Evolutionary conservation across 2,888 invertebrate genomes (phyloP).

Genomic region (Noctua fimbriata): DNA sequence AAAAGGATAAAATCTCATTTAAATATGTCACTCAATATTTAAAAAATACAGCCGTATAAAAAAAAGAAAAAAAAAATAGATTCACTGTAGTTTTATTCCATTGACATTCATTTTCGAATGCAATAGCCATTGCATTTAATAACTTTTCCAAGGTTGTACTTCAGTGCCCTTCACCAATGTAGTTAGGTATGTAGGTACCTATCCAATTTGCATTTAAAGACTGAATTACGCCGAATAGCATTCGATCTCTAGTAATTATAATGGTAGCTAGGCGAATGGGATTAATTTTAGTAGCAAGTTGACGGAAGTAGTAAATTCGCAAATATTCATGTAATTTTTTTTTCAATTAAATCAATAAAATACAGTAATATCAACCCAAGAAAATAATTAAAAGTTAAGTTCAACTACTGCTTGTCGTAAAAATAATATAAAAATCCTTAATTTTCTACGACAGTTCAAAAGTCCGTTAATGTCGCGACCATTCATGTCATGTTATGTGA

Average conservation of each 20-base stretch:
- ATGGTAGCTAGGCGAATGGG: not conserved
- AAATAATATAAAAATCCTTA: too few species aligned
- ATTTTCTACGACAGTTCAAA: too few species aligned
- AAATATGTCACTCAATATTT: not conserved
- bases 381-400: too few species aligned
- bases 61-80: not conserved
- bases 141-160: conserved; percentile 43
- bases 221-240: not conserved
- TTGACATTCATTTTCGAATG: conserved; percentile 57
- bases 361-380: too few species aligned
- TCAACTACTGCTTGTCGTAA: too few species aligned
- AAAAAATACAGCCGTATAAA: not conserved
- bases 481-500: too few species aligned
- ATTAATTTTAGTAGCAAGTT: not conserved
- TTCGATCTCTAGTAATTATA: conserved; percentile 15
- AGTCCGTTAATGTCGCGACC: too few species aligned
- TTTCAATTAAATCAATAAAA: too few species aligned
- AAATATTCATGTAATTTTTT: too few species aligned
- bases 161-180: conserved; percentile 51
- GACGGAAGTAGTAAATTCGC: not conserved
- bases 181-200: conserved; percentile 3
- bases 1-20: not conserved
- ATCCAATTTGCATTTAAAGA: conserved; percentile 27
- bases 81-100: conserved; percentile 21
- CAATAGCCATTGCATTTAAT: conserved; percentile 38